Base-by-base conservation (phyloP, 2,888 invertebrate genomes). In the Dynastes hyllus region DNA sequence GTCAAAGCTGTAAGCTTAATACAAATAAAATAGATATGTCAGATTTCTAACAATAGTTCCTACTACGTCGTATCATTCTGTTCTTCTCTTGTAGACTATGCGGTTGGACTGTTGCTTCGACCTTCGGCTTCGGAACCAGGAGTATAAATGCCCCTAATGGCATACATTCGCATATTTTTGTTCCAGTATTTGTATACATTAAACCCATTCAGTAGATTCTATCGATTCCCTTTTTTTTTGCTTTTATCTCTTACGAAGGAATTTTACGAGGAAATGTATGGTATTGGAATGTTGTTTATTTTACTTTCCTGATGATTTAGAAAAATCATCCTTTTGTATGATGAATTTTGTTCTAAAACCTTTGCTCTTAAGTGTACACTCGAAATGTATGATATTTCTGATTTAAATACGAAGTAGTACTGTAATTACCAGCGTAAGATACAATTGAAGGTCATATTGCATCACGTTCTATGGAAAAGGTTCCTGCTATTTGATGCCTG, bases 151-250 rank as follows among this genome's bases (percentile, higher is more conserved):
- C 55, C 55, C 55, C 55, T 55, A 55, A 55, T 55, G 55, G 55
- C 55, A 55, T 55, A 55, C 55, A 55, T 55, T 55, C 55, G 55
- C 55, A 55, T 55, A 16, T 55, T 55, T 55, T 55, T 55, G 55
- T 55, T 55, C 22, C n/a, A 55, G n/a, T 55, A 55, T 16, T 55
- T 55, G 55, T 55, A 55, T 55, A 55, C 55, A 55, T 55, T 55
- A 55, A 55, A 22, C 55, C 55, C 55, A 55, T 55, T 55, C 53
- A 53, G 53, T n/a, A 9, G n/a, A 53, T 53, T 53, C 53, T 53
- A 53, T 53, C 55, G 55, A 55, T 2, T 55, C 11, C 5, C 9
- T 45, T 45, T 45, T 45, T 22, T n/a, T 55, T n/a, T 8, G 55
- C 55, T 16, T 55, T 55, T 55, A 55, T 55, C 55, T 55, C 4